phyloP scores from a whole-genome alignment of 2,888 invertebrate species.

The Trachelus stipa region DNA sequence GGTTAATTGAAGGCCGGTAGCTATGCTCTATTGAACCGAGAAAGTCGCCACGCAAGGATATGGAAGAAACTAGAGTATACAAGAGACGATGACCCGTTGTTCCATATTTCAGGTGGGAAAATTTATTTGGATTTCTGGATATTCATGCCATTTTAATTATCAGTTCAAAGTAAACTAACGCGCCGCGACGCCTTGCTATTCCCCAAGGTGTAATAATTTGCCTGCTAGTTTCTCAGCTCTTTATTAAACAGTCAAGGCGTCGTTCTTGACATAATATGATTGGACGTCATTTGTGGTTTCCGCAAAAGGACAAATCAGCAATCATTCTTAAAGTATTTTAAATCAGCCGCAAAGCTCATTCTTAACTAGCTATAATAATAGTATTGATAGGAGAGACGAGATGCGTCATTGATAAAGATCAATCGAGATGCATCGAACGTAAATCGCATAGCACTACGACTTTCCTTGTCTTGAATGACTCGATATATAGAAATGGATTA shows the following conservation, averaged over 20 bases:
- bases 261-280: not conserved
- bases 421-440: not conserved
- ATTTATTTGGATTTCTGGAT: not conserved
- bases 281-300: not conserved
- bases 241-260: not conserved
- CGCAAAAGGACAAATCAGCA: not conserved
- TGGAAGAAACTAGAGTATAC: not conserved
- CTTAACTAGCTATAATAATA: not conserved
- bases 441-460: not conserved
- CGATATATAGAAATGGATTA: not conserved
- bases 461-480: not conserved
- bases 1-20: constrained; percentile 27
- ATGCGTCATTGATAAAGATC: not conserved
- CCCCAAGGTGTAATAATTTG: not conserved
- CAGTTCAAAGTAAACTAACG: not conserved
- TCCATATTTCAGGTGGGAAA: not conserved
- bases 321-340: not conserved
- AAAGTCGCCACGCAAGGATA: not conserved
- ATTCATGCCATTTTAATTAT: not conserved
- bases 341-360: not conserved
- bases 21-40: constrained; percentile 28
- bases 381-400: not conserved
- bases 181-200: not conserved
- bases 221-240: not conserved
- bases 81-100: not conserved